These are phyloP conservation scores for Trachelus stipa DNA, from an alignment of 2,888 invertebrate genomes.

Conservation along the genomic window DNA sequence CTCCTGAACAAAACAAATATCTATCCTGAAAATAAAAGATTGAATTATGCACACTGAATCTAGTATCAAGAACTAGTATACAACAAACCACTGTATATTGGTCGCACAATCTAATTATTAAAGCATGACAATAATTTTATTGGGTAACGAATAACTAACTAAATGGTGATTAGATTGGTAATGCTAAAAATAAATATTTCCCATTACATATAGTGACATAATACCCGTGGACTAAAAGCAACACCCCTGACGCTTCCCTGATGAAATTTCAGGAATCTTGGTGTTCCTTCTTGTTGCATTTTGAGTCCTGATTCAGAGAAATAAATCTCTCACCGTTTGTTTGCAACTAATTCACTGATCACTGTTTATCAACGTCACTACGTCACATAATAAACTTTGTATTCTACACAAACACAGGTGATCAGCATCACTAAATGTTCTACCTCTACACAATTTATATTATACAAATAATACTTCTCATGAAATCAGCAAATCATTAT, in stretches of 20 bases:
- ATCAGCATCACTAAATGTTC: neutral
- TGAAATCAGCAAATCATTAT: too few species aligned
- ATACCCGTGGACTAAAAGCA: conserved; percentile 63
- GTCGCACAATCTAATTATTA: neutral
- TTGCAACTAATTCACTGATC: neutral
- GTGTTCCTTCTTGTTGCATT: conserved; percentile 64
- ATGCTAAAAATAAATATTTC: conserved; percentile 14
- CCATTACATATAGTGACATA: conserved; percentile 10
- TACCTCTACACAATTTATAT: too few species aligned
- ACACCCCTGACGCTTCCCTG: conserved; percentile 63
- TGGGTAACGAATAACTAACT: conserved; percentile 1
- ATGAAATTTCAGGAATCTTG: conserved; percentile 61
- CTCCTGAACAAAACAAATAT: conserved; percentile 68
- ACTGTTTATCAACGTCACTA: conserved; percentile 11
- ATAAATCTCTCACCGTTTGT: neutral
- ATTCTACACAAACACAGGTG: conserved; percentile 13
- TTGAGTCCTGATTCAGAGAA: conserved; percentile 14
- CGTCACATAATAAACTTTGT: conserved; percentile 18
- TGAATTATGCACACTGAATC: neutral
- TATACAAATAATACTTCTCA: too few species aligned
- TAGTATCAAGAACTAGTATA: neutral
- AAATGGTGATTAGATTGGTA: neutral
- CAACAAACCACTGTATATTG: neutral
- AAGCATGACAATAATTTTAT: neutral
- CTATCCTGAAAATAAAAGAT: conserved; percentile 58